phyloP scores from a whole-genome alignment of 2,797 vertebrate genomes.

The Xenops minutus region DNA sequence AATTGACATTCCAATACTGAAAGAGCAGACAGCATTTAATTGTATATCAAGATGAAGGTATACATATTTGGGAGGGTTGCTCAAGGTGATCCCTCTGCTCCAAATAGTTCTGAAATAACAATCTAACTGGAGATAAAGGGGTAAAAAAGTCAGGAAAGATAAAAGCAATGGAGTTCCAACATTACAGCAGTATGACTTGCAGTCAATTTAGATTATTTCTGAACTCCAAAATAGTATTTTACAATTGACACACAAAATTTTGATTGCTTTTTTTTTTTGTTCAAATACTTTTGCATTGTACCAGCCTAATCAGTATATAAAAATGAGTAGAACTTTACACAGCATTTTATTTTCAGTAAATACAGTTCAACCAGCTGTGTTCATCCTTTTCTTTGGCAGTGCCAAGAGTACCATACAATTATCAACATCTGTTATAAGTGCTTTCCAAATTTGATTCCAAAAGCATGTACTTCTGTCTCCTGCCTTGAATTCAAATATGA shows the following conservation, averaged over 20 bases:
- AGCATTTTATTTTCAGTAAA: conserved; percentile 40
- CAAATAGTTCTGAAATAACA: not conserved
- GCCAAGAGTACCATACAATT: conserved; percentile 25
- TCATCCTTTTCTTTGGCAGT: not conserved
- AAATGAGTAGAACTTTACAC: conserved; percentile 17
- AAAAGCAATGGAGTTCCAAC: not conserved
- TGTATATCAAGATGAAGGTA: not conserved
- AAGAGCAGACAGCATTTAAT: not conserved
- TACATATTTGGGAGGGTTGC: not conserved
- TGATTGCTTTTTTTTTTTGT: not conserved
- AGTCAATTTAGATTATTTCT: conserved; percentile 35
- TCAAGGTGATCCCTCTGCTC: not conserved
- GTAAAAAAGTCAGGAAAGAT: not conserved
- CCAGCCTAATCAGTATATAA: not conserved
- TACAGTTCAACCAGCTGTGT: conserved; percentile 38
- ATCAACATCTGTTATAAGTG: conserved; percentile 30
- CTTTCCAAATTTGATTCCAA: conserved; percentile 26
- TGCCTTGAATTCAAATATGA: conserved; percentile 26
- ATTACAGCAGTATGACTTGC: not conserved
- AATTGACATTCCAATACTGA: not conserved
- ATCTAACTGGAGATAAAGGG: not conserved
- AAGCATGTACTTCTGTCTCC: conserved; percentile 3
- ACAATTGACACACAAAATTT: not conserved
- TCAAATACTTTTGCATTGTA: not conserved
- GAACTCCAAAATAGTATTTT: conserved; percentile 24